phyloP scores from a whole-genome alignment of 2,797 vertebrate species.

The Crocodylus rhombifer region DNA sequence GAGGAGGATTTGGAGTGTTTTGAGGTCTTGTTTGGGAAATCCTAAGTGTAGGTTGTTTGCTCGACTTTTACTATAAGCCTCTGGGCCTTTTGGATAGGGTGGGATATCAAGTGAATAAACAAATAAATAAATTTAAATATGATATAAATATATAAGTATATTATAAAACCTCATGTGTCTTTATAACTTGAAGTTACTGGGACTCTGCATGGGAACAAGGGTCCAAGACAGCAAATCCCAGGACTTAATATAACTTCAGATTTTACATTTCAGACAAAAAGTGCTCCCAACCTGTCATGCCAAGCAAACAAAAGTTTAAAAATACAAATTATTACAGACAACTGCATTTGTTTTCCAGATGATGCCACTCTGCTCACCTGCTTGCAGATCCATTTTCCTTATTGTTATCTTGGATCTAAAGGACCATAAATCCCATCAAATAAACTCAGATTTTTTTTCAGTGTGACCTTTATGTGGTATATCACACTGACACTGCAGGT shows the following conservation, averaged over 20 bases:
- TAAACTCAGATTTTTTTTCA: neutral
- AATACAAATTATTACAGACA: neutral
- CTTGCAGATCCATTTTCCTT: neutral
- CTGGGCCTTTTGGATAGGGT: too few species aligned
- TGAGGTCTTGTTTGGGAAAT: too few species aligned
- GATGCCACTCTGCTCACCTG: neutral
- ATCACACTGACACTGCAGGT: neutral
- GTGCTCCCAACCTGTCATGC: neutral
- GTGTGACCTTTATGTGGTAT: neutral
- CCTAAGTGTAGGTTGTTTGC: too few species aligned
- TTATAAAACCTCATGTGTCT: too few species aligned
- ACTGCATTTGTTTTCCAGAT: neutral
- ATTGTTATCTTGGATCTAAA: neutral
- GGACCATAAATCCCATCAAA: neutral
- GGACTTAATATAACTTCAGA: rapidly evolving
- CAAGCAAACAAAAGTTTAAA: neutral
- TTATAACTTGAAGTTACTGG: neutral
- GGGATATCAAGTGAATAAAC: too few species aligned
- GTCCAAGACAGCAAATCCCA: neutral
- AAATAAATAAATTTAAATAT: too few species aligned
- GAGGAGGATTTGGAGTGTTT: too few species aligned
- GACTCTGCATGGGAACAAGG: neutral
- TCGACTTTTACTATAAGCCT: too few species aligned
- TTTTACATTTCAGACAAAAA: neutral
- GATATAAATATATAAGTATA: neutral